Evolutionary conservation across 2,888 invertebrate genomes (phyloP).

Genomic region (Sesamia inferens): DNA sequence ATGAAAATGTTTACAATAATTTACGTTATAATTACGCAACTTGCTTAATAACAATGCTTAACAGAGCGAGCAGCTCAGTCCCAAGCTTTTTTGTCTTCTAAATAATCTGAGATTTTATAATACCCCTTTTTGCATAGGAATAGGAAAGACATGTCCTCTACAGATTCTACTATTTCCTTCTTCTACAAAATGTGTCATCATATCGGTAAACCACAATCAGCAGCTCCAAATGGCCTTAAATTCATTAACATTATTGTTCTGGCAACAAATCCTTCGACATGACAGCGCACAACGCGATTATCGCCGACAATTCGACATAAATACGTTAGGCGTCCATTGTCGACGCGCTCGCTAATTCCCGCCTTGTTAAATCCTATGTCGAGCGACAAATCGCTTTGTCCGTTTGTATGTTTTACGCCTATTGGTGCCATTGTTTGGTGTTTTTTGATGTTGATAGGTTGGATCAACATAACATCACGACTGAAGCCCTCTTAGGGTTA

Average conservation of each 20-base stretch:
- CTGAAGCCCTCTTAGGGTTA: background rate
- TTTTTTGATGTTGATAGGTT: conserved; percentile 1
- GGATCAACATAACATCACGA: background rate
- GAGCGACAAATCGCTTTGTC: conserved; percentile 68
- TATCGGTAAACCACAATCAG: background rate
- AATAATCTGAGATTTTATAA: too few relatives aligned
- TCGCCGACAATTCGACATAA: conserved; percentile 68
- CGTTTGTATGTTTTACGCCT: conserved; percentile 38
- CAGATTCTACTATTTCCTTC: background rate
- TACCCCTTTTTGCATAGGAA: too few relatives aligned
- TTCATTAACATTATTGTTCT: conserved; percentile 10
- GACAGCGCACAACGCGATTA: conserved; percentile 61
- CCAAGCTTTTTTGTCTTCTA: too few relatives aligned
- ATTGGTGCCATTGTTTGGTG: conserved; percentile 5
- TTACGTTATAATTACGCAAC: too few relatives aligned
- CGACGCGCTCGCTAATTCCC: conserved; percentile 73
- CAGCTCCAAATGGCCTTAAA: conserved; percentile 14
- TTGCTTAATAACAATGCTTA: too few relatives aligned
- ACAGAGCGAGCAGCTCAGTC: too few relatives aligned
- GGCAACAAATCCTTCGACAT: conserved; percentile 52
- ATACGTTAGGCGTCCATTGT: conserved; percentile 78
- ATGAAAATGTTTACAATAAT: too few relatives aligned
- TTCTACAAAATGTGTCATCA: background rate
- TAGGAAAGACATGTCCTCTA: background rate
- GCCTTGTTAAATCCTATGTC: conserved; percentile 70